Conservation (phyloP, 1,140 invertebrate genomes). For the Penaeus japonicus region DNA sequence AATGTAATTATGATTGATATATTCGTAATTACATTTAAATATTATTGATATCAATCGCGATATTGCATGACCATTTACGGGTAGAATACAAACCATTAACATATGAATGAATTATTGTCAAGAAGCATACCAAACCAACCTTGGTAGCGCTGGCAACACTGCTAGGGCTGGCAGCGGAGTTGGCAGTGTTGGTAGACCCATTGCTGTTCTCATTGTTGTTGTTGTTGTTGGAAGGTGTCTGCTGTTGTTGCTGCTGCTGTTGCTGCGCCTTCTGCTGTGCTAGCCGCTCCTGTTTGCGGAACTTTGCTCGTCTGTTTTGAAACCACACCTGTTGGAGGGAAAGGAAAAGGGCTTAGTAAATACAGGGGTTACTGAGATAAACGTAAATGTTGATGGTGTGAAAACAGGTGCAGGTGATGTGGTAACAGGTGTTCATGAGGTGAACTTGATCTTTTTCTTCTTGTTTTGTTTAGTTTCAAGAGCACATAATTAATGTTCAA, state of each 20-base stretch:
- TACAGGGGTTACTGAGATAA: not conserved
- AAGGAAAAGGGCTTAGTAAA: not conserved
- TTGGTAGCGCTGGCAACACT: constrained; percentile 10
- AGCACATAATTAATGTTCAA: too few relatives aligned
- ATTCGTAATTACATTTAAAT: too few relatives aligned
- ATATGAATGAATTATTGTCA: not conserved
- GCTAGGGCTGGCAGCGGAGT: constrained; percentile 38
- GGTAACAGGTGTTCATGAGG: too few relatives aligned
- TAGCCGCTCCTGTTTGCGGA: constrained; percentile 83
- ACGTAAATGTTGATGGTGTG: too few relatives aligned
- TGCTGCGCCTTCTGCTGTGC: constrained; percentile 72
- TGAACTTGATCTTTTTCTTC: too few relatives aligned
- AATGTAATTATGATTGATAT: too few relatives aligned
- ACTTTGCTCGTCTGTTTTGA: constrained; percentile 90
- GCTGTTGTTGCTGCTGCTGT: constrained; percentile 36
- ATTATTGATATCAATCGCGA: too few relatives aligned
- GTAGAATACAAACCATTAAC: too few relatives aligned
- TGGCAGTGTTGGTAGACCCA: constrained; percentile 30
- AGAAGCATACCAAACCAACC: not conserved
- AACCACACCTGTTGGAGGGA: constrained; percentile 89
- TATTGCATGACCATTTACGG: too few relatives aligned
- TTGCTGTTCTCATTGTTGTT: constrained; percentile 48
- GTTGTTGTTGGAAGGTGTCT: constrained; percentile 43
- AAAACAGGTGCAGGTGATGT: too few relatives aligned
- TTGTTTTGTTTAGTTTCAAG: too few relatives aligned